Base-by-base conservation (phyloP, 1,140 invertebrate species). In the Parapsyche elsis region DNA sequence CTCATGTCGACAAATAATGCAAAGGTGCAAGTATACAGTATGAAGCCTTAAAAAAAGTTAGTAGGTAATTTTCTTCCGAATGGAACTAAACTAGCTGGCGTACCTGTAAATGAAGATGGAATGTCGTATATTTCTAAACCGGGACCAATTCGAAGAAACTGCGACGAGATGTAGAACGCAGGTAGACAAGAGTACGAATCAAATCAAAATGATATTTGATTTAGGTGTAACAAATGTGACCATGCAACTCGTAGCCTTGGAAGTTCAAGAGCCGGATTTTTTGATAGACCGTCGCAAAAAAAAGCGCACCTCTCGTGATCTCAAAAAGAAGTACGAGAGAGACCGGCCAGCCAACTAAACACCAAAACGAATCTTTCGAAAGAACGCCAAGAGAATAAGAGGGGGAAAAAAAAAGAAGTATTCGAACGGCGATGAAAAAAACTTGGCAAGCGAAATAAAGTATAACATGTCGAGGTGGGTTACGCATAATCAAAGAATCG, bases 301-400 rank as follows among this genome's bases (percentile, higher is more conserved):
- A 67, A 67, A 67, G 21, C 24, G 61, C 19, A 67, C 61, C 61
- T 19, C 21, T 67, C 61, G 24, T 4, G 21, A 21, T 67, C 61
- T 23, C 61, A 67, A 67, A 67, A 67, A 67, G 61, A 67, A 67
- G 61, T 21, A 21, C 61, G 49, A 67, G 21, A 38, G 30, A 67
- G 14, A 23, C 61, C 19, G 61, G 24, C 61, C 49, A 38, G 30
- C 30, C 30, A 38, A 7, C 30, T 38, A 38, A 38, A 38, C 30
- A 38, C 30, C 30, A 19, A 53, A 53, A 53, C 49, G 49, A 53
- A 53, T 53, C 49, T 53, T 53, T 53, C 49, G 1, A 53, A 53
- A 53, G 49, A n/a, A 38, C 30, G 30, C 30, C 30, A 38, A 38
- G 30, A 38, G 30, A 38, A 38, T 38, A 38, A 38, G 30, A 38